A percentile compares a stretch with the other conserved stretches of the same genome.
These are phyloP conservation scores for Onychomys arenicola DNA, from an alignment of 2,797 vertebrate species.

Conservation along the genomic window DNA sequence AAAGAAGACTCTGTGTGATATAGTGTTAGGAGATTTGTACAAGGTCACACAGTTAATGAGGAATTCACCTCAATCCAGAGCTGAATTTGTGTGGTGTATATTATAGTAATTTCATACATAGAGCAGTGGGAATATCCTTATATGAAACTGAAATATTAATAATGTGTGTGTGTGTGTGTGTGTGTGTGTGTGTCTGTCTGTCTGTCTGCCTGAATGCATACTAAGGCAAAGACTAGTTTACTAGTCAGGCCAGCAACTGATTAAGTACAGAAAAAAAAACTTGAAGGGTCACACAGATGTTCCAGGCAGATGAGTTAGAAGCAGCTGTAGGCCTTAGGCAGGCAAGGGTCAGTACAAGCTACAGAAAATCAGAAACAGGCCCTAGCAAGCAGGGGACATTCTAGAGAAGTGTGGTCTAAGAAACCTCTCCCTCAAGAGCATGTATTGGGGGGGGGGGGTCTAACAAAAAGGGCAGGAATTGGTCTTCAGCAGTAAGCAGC, in stretches of 20 bases:
- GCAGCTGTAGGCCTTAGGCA: not conserved
- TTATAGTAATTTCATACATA: not conserved
- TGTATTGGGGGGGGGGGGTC: not conserved
- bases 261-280: slow-evolving; percentile 30
- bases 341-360: not conserved
- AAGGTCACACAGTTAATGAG: slow-evolving; percentile 14
- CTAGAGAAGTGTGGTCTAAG: not conserved
- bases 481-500: not conserved
- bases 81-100: not conserved
- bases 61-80: not conserved
- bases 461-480: not conserved
- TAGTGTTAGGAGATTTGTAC: not conserved
- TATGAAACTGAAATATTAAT: slow-evolving; percentile 38
- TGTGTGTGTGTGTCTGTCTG: not conserved
- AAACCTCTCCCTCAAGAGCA: not conserved
- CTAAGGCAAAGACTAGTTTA: not conserved
- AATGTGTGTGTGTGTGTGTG: not conserved
- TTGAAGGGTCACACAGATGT: not conserved
- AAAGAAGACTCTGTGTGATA: not conserved
- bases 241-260: slow-evolving; percentile 10
- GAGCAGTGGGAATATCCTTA: slow-evolving; percentile 12
- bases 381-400: not conserved
- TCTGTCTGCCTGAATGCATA: not conserved
- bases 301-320: not conserved
- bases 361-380: not conserved